Evolutionary conservation across 2,797 vertebrate species (phyloP).

Genomic region (Karalla daura): DNA sequence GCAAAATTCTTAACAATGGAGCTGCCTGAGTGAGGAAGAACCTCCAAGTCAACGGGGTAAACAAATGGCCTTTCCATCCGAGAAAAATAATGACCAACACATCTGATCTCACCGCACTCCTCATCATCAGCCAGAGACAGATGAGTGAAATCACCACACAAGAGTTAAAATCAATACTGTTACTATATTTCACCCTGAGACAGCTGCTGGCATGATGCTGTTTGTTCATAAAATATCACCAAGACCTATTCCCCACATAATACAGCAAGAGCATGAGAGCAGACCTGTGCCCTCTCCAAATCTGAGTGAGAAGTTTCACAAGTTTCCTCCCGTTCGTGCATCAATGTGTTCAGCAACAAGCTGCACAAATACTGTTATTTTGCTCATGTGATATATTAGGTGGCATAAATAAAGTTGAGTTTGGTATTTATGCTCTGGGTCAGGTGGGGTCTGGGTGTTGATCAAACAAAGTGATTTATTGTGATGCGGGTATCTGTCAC

Average conservation of each 20-base stretch:
- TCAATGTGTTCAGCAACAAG: constrained; percentile 48
- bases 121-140: constrained; percentile 62
- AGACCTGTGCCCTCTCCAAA: no score
- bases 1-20: not conserved
- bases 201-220: constrained; percentile 20
- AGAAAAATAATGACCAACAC: constrained; percentile 65
- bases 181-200: constrained; percentile 46
- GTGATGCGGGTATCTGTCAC: constrained; percentile 26
- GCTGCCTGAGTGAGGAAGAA: constrained; percentile 18
- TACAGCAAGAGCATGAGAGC: constrained; percentile 6
- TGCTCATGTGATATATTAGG: constrained; percentile 50
- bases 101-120: constrained; percentile 66
- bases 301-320: no score
- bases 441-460: constrained; percentile 59
- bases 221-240: constrained; percentile 22
- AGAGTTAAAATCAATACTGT: constrained; percentile 67
- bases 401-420: constrained; percentile 62
- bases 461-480: constrained; percentile 73
- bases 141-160: constrained; percentile 62
- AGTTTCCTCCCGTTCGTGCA: constrained; percentile 11
- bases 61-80: constrained; percentile 33
- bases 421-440: constrained; percentile 48
- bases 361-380: constrained; percentile 47
- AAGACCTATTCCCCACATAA: constrained; percentile 27
- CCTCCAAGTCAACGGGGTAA: constrained; percentile 9